Percentiles rank a stretch among this genome's conserved stretches.
These are phyloP conservation scores for Mastomys natalensis DNA, from an alignment of 2,113 vertebrate species.

Conservation along the genomic window DNA sequence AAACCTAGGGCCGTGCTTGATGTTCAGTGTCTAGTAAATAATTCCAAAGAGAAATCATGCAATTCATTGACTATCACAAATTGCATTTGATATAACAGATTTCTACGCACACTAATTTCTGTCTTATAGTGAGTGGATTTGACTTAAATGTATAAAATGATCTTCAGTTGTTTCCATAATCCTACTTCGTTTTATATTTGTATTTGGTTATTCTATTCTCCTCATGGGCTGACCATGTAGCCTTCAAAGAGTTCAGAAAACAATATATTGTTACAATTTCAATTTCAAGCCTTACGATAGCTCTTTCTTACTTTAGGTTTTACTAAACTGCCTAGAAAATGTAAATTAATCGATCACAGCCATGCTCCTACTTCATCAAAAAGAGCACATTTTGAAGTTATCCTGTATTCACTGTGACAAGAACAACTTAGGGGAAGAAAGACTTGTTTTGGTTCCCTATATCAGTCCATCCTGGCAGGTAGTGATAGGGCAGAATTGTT, in stretches of 20 bases:
- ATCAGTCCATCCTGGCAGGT: not conserved
- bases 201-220: constrained; percentile 40
- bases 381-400: constrained; percentile 30
- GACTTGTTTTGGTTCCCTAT: not conserved
- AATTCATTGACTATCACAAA: not conserved
- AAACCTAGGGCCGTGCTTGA: not conserved
- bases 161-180: constrained; percentile 46
- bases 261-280: constrained; percentile 23
- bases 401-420: not conserved
- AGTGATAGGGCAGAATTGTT: not conserved
- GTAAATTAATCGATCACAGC: constrained; percentile 11
- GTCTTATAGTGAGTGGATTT: not conserved
- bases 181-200: not conserved
- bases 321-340: constrained; percentile 13
- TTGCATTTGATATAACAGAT: constrained; percentile 1
- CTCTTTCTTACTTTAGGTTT: constrained; percentile 19
- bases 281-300: constrained; percentile 2
- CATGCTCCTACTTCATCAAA: not conserved
- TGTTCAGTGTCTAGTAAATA: constrained; percentile 43
- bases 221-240: constrained; percentile 35
- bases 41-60: not conserved
- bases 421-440: not conserved
- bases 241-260: constrained; percentile 28
- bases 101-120: constrained; percentile 38
- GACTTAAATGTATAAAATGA: not conserved